Percentiles rank a stretch among this genome's conserved stretches.
phyloP scores from a whole-genome alignment of 1,140 invertebrate genomes.

The Apis mellifera region DNA sequence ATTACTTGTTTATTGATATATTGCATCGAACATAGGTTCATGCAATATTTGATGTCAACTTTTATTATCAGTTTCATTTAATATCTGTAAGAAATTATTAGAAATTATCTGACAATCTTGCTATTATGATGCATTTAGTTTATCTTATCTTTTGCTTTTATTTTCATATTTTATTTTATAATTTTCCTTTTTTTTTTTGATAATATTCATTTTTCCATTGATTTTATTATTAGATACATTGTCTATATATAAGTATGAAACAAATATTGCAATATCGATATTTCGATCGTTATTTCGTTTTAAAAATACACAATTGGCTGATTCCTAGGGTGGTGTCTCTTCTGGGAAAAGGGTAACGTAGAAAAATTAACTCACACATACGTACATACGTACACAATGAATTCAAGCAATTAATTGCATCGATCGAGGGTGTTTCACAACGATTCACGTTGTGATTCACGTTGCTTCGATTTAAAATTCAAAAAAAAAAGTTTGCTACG shows the following conservation, averaged over 20 bases:
- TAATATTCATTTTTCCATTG: background rate
- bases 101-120: background rate
- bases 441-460: background rate
- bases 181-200: background rate
- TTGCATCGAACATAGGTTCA: background rate
- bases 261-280: background rate
- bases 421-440: background rate
- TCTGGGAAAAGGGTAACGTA: background rate
- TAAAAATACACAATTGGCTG: background rate
- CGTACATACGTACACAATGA: background rate
- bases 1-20: background rate
- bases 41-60: background rate
- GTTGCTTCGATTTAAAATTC: background rate
- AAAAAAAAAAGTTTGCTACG: too few relatives aligned
- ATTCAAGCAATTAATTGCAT: background rate
- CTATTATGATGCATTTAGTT: too few relatives aligned
- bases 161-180: background rate
- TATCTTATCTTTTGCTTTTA: slow-evolving; percentile 9
- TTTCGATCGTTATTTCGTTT: background rate
- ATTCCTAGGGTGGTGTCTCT: background rate
- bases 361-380: background rate
- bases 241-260: background rate
- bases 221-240: background rate
- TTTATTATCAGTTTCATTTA: background rate
- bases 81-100: background rate